Base-by-base conservation (phyloP, 1,140 invertebrate genomes). In the Paramacrobiotus metropolitanus region DNA sequence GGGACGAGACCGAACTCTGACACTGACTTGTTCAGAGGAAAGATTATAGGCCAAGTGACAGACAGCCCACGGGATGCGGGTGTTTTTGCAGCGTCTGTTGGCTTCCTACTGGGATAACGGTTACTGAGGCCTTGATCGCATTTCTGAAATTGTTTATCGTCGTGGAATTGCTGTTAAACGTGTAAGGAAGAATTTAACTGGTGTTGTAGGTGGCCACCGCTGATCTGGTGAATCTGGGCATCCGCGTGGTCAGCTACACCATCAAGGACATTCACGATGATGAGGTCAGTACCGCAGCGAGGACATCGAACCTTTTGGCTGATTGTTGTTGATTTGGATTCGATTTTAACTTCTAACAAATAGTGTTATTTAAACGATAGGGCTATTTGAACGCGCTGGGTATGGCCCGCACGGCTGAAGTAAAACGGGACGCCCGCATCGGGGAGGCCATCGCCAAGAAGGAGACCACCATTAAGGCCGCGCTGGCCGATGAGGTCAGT, bases 231-330 rank as follows among this genome's bases (percentile, higher is more conserved):
- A 94, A 94, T 70, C 95, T 96, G 90, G 90, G 92, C 18, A 94
- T 97, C 67, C 93, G 89, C 61, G 91, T 96, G 2, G 90, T 97
- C 4, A 95, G 90, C 1, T 96, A 96, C 72, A 96, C 92, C 1
- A 78, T 97, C 20, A 96, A 95, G 76, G 92, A 97, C 76, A 89
- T 97, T 65, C 77, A 89, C 65, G 93, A 97, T 75, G 91, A 96
- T 74, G 88, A 93, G 83, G 90, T 93, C 30, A 21, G 18, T 21
- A 61, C 24, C n/a, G 4, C 15, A 15, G 61, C 62, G 31, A 30
- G 24, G 29, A n/a, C 15, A 21, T 60, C 21, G 1, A 63, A 15
- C 31, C 21, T 15, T 9, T 31, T 9, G 61, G 0, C 59, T 63
- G 29, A 60, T 9, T 40, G 15, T 30, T 15, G 21, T 60, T 1